phyloP scores from a whole-genome alignment of 1,140 invertebrate species.

The Palaemon carinicauda region DNA sequence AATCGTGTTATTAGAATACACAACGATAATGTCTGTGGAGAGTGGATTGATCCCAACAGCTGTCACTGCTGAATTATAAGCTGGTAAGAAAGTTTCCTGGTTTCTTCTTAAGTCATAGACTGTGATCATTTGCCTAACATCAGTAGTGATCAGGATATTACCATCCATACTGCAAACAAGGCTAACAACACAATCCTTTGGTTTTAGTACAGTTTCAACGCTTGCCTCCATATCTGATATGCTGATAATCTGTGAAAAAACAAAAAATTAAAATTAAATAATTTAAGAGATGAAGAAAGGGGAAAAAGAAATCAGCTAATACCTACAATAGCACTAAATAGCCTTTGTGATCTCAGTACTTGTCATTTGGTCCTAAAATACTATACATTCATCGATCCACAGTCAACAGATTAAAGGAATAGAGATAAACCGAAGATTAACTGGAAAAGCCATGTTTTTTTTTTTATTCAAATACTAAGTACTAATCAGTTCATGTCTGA shows the following conservation, averaged over 20 bases:
- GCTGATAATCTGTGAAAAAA: constrained; percentile 20
- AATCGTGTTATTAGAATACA: constrained; percentile 31
- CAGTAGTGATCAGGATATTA: constrained; percentile 2
- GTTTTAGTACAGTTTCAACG: neutral
- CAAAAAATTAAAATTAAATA: neutral
- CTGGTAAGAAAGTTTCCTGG: neutral
- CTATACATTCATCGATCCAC: too few species aligned
- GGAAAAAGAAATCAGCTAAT: too few species aligned
- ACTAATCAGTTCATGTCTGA: too few species aligned
- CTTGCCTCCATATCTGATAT: constrained; percentile 22
- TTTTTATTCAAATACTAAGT: too few species aligned
- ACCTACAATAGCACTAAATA: too few species aligned
- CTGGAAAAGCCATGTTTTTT: too few species aligned
- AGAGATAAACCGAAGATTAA: too few species aligned
- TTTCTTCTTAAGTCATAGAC: neutral
- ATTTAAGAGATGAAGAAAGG: too few species aligned
- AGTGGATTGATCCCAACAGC: constrained; percentile 29
- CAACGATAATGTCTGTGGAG: constrained; percentile 18
- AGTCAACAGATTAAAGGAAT: too few species aligned
- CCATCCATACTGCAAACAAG: constrained; percentile 13
- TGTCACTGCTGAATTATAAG: constrained; percentile 12
- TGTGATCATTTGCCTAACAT: neutral
- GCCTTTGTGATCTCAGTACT: too few species aligned
- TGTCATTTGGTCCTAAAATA: too few species aligned
- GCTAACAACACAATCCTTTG: neutral